Percentiles rank a stretch among this genome's conserved stretches.
Conservation (phyloP, 2,888 invertebrate genomes). For the Eupeodes luniger region DNA sequence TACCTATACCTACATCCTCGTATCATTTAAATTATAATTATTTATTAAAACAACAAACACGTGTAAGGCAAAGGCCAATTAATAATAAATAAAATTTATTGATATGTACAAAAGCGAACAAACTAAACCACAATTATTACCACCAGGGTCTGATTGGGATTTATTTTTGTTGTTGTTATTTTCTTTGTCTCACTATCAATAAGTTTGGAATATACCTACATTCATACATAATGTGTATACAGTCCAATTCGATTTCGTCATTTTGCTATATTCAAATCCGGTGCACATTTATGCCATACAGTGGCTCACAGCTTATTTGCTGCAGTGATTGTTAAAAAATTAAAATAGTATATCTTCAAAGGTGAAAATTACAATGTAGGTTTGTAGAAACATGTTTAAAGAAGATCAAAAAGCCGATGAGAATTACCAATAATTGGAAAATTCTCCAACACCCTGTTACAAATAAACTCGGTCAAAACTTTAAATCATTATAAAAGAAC, state of each 20-base stretch:
- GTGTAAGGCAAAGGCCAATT: background rate
- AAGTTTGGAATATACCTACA: background rate
- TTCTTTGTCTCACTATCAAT: slow-evolving; percentile 6
- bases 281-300: background rate
- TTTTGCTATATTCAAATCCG: slow-evolving; percentile 32
- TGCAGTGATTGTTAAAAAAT: too few relatives aligned
- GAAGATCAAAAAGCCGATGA: too few relatives aligned
- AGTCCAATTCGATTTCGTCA: background rate
- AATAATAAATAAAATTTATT: background rate
- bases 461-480: too few relatives aligned
- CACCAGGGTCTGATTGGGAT: background rate
- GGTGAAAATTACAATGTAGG: too few relatives aligned
- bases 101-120: background rate
- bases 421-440: too few relatives aligned
- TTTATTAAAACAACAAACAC: background rate
- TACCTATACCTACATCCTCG: too few relatives aligned
- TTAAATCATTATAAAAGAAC: too few relatives aligned
- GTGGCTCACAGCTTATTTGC: too few relatives aligned
- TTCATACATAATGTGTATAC: too few relatives aligned
- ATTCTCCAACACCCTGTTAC: too few relatives aligned
- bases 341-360: too few relatives aligned
- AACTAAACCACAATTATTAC: background rate
- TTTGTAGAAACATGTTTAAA: too few relatives aligned
- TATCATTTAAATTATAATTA: background rate
- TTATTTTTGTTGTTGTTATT: background rate